phyloP scores from a whole-genome alignment of 2,888 invertebrate species.

The Toxonevra muliebris region DNA sequence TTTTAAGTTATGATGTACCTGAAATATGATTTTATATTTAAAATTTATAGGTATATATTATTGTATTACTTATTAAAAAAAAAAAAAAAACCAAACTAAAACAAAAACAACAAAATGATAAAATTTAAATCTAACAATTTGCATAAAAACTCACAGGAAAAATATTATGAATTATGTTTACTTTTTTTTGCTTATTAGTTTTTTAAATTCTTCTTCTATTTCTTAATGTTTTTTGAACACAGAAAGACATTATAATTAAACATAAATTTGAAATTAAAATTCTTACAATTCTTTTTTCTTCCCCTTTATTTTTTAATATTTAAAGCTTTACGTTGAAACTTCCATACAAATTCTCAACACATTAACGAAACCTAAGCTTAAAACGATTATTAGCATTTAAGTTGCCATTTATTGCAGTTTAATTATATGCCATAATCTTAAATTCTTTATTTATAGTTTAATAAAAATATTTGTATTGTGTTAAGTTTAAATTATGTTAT shows the following conservation, averaged over 20 bases:
- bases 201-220: slow-evolving; percentile 29
- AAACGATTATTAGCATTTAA: no score
- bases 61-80: slow-evolving; percentile 39
- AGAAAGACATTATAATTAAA: neutral
- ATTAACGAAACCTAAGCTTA: no score
- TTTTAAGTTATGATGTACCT: slow-evolving; percentile 65
- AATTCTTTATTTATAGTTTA: slow-evolving; percentile 33
- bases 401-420: no score
- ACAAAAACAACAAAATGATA: slow-evolving; percentile 31
- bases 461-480: no score
- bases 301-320: no score
- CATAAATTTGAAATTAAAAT: neutral
- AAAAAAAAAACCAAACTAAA: slow-evolving; percentile 30
- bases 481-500: no score
- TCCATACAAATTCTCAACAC: no score
- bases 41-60: no score
- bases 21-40: slow-evolving; percentile 60
- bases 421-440: no score
- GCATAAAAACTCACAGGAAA: slow-evolving; percentile 21
- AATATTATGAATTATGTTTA: slow-evolving; percentile 26
- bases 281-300: no score
- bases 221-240: slow-evolving; percentile 1
- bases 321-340: no score
- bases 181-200: slow-evolving; percentile 26
- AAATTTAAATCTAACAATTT: slow-evolving; percentile 24